Evolutionary conservation across 2,888 invertebrate genomes (phyloP), one percentile per base, ranked within the genome.

Genomic region (Megamerina dolium): DNA sequence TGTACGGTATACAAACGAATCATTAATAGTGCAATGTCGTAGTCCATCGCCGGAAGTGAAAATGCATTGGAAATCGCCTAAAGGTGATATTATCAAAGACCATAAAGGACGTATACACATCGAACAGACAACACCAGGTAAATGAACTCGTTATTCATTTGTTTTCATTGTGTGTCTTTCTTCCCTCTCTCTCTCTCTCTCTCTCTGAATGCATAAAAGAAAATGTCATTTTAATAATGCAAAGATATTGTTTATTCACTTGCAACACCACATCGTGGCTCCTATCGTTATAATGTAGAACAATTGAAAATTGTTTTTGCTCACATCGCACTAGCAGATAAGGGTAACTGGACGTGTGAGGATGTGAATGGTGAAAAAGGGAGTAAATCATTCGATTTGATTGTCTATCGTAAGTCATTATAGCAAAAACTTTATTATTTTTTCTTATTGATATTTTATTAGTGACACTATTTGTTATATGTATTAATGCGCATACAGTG

Each of bases 281-380:
- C 18, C 26, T 18, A 10, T 12, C 19, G 6, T 23, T 23, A 8
- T 8, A 8, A 23, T 45, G 16, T 52, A 61, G 73, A 66, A 35
- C 64, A 72, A 60, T 59, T 68, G 53, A 71, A 72, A 49, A 63
- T 76, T 41, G 68, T 76, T 46, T 74, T 77, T 50, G 70, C 72
- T 51, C 72, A 68, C 54, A 74, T 74, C 53, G 55, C 64, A 34
- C 59, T 65, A 49, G 63, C 67, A 48, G 76, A 77, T 58, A 68
- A 69, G 51, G 77, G 77, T 34, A 69, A 67, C 44, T 77, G 76
- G 70, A 66, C 64, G 17, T 77, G 77, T 57, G 65, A 67, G 40
- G 64, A 68, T 26, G 61, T 61, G 26, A 57, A 51, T 32, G 51
- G 49, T 42, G 48, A 33, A 14, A 49, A 41, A 43, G 41, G 49